Base-by-base conservation (phyloP, 2,888 invertebrate genomes). In the Chironomus tentans region DNA sequence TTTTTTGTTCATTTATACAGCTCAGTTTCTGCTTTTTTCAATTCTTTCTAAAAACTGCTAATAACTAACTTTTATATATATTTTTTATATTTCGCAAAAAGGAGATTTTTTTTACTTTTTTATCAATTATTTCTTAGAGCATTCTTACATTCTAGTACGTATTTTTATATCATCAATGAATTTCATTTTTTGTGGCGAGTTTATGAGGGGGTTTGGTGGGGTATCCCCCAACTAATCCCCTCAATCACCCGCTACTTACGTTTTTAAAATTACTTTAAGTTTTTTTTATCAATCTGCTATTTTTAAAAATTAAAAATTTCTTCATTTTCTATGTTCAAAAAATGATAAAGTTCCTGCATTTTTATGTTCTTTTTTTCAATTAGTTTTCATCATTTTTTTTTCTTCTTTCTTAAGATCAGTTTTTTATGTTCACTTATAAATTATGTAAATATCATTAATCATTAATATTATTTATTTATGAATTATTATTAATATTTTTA, bases 81-180 rank as follows among this genome's bases (percentile, higher is more conserved):
- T 56, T 56, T 56, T 56, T 56, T 56, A 56, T 15, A 7, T 56
- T 56, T 56, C 56, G 15, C n/a, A 15, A 56, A 56, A 56, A 56
- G 18, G 15, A 56, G 18, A 72, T 10, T 72, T 72, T 24, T 47
- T 47, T n/a, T 21, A 70, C n/a, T 70, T 47, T 47, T 21, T 71
- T 50, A 21, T 56, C 21, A 13, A n/a, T 56, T 73, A 38, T 65
- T 48, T 46, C 15, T 18, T 68, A 70, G 21, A 75, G 56, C 68
- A 21, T 68, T 62, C 74, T 75, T 75, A 75, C 65, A 75, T n/a
- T 22, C 74, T 75, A 75, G 74, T 75, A 75, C 74, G 74, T 75
- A 75, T 75, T 75, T 68, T 46, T 62, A 75, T 75, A 75, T 75
- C 74, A 75, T 75, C 74, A 75, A 62, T 75, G 47, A 62, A 73